Conservation (phyloP, 2,113 vertebrate species). For the Desmodus rotundus region DNA sequence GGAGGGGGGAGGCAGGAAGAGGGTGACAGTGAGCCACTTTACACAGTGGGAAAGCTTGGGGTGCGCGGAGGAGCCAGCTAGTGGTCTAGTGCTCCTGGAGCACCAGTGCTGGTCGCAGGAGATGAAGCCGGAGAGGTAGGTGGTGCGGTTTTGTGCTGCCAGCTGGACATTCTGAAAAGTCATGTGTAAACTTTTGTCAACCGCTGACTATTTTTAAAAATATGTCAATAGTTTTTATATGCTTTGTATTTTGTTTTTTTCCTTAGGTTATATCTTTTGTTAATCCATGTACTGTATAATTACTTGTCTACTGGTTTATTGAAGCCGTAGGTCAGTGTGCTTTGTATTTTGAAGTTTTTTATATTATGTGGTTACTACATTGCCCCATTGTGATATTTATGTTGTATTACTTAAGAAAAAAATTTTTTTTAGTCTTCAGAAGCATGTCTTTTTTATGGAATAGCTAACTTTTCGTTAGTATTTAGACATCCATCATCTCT, state of each 20-base stretch:
- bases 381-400: not conserved
- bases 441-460: not conserved
- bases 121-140: constrained; percentile 69
- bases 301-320: not conserved
- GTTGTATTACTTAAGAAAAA: not conserved
- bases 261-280: not conserved
- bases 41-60: not conserved
- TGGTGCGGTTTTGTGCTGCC: not conserved
- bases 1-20: constrained; percentile 40
- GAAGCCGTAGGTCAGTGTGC: not conserved
- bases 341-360: constrained; percentile 19
- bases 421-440: not conserved
- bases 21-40: not conserved
- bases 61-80: not conserved
- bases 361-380: not conserved
- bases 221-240: not conserved
- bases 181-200: not conserved
- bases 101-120: not conserved
- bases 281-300: not conserved
- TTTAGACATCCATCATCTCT: not conserved
- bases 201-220: not conserved
- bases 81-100: not conserved
- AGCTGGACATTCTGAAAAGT: not conserved
- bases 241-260: not conserved
- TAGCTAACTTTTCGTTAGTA: not conserved